Conservation (phyloP, 2,797 vertebrate genomes). For the Amblyopsis hoosieri region DNA sequence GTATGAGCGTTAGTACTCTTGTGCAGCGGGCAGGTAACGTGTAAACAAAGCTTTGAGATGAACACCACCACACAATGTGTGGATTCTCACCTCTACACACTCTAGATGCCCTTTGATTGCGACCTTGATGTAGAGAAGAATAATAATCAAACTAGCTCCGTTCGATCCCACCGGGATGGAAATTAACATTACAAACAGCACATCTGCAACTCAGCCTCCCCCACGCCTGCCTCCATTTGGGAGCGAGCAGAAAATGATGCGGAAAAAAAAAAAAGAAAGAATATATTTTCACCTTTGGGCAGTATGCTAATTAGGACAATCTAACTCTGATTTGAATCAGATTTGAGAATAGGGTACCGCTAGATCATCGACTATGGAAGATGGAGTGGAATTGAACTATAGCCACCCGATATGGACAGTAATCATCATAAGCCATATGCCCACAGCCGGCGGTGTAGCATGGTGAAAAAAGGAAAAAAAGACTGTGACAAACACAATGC, state of each 20-base stretch:
- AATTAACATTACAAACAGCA: slow-evolving; percentile 71
- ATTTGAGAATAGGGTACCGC: slow-evolving; percentile 38
- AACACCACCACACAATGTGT: slow-evolving; percentile 14
- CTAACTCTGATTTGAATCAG: slow-evolving; percentile 42
- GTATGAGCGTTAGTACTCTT: neutral
- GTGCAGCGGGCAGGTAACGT: neutral
- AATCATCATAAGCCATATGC: slow-evolving; percentile 59
- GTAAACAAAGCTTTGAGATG: slow-evolving; percentile 28
- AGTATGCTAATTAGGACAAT: slow-evolving; percentile 59
- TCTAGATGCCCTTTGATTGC: slow-evolving; percentile 25
- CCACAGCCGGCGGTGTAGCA: slow-evolving; percentile 34
- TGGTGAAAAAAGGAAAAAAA: slow-evolving; percentile 59
- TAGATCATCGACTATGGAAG: slow-evolving; percentile 46
- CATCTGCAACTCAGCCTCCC: slow-evolving; percentile 46
- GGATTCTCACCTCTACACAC: slow-evolving; percentile 21
- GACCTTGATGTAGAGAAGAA: slow-evolving; percentile 48
- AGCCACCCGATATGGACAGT: slow-evolving; percentile 46
- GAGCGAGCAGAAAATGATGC: slow-evolving; percentile 35
- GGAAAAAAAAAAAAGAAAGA: slow-evolving; percentile 31
- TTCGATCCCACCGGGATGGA: slow-evolving; percentile 55
- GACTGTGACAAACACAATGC: slow-evolving; percentile 59
- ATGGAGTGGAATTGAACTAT: slow-evolving; percentile 35
- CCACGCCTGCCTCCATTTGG: slow-evolving; percentile 37
- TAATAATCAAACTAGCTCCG: slow-evolving; percentile 55
- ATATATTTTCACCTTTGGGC: slow-evolving; percentile 52